Percentiles rank a stretch among this genome's conserved stretches.
phyloP scores from a whole-genome alignment of 2,888 invertebrate genomes.

The Yponomeuta sedellus region DNA sequence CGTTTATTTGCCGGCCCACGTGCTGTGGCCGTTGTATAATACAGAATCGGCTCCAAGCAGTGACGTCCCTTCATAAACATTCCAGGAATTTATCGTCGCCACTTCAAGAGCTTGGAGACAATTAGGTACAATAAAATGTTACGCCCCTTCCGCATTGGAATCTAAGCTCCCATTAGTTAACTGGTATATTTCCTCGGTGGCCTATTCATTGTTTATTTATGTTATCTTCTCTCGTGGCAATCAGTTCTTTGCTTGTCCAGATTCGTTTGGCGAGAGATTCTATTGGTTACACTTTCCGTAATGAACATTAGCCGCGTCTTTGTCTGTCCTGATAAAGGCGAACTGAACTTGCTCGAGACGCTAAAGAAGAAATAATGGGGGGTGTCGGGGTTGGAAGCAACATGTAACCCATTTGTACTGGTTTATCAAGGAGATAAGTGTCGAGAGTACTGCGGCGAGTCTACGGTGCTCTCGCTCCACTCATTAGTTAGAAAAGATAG shows the following conservation, averaged over 20 bases:
- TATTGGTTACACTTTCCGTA: slow-evolving; percentile 39
- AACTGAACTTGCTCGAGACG: slow-evolving; percentile 55
- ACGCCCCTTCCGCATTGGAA: slow-evolving; percentile 23
- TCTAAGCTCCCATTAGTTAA: slow-evolving; percentile 5
- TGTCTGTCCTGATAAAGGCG: slow-evolving; percentile 54
- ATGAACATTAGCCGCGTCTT: slow-evolving; percentile 45
- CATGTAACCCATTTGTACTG: slow-evolving; percentile 68
- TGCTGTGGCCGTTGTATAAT: slow-evolving; percentile 43
- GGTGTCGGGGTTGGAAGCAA: slow-evolving; percentile 52
- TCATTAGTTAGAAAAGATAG: slow-evolving; percentile 66
- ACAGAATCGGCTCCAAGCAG: slow-evolving; percentile 44
- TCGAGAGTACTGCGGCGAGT: slow-evolving; percentile 46
- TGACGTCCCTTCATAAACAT: slow-evolving; percentile 49
- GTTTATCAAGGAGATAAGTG: slow-evolving; percentile 68
- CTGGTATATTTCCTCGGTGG: neutral
- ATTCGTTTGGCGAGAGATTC: neutral
- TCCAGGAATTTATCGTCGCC: slow-evolving; percentile 35
- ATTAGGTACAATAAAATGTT: slow-evolving; percentile 34
- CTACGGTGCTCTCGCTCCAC: slow-evolving; percentile 43
- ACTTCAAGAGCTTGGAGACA: slow-evolving; percentile 28
- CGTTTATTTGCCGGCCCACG: slow-evolving; percentile 61
- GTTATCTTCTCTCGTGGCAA: neutral
- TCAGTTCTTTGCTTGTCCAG: neutral
- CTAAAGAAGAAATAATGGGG: slow-evolving; percentile 54
- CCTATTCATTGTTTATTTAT: neutral